These are phyloP conservation scores for Quiscalus mexicanus DNA, from an alignment of 2,113 vertebrate genomes.

Conservation along the genomic window DNA sequence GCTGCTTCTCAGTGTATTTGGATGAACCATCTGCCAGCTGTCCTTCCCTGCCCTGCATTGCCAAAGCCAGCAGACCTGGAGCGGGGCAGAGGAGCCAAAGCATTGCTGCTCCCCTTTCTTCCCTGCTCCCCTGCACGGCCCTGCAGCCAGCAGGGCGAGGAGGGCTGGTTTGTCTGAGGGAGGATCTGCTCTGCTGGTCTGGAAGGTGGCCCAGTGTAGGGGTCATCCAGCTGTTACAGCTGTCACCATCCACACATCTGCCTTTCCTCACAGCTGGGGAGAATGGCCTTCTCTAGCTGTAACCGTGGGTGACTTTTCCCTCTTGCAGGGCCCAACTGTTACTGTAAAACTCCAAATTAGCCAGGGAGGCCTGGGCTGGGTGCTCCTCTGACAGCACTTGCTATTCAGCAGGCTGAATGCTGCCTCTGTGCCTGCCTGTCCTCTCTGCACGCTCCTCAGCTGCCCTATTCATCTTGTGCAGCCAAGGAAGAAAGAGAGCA, in stretches of 20 bases:
- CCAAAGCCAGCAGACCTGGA: not conserved
- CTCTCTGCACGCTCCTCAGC: not conserved
- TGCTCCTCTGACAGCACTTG: conserved; percentile 19
- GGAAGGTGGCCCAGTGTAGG: not conserved
- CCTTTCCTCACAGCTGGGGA: conserved; percentile 54
- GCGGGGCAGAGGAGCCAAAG: not conserved
- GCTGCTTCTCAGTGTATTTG: not conserved
- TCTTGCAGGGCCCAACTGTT: conserved; percentile 37
- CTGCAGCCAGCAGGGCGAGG: not conserved
- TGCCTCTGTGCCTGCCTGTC: conserved; percentile 20
- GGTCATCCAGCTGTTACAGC: conserved; percentile 66
- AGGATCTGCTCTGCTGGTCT: not conserved
- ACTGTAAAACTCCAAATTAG: conserved; percentile 32
- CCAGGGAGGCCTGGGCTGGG: conserved; percentile 8
- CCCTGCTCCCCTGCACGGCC: not conserved
- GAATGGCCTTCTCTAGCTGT: conserved; percentile 40
- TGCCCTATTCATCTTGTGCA: conserved; percentile 35
- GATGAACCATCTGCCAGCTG: fast-evolving
- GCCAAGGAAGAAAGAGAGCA: not conserved
- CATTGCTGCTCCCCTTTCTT: not conserved
- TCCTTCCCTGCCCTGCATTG: fast-evolving
- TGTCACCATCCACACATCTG: conserved; percentile 58
- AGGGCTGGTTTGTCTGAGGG: not conserved
- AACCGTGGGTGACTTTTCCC: not conserved
- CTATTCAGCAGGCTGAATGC: conserved; percentile 44